Base-by-base conservation (phyloP, 1,140 invertebrate genomes). In the Nephila pilipes region DNA sequence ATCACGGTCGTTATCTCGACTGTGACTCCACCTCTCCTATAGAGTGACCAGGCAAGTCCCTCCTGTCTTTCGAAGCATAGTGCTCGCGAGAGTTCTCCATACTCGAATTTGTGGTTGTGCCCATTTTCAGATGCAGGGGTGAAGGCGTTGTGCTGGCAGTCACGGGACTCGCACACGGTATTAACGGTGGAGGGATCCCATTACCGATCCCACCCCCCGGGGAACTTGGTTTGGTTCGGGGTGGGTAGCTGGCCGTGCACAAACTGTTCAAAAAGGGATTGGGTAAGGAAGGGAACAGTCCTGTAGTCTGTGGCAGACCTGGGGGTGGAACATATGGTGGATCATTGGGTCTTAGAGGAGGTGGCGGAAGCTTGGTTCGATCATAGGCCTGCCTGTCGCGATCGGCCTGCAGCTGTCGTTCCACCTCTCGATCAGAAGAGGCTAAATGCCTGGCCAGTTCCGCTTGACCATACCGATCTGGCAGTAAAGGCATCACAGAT, bases 341-440 rank as follows among this genome's bases (percentile, higher is more conserved):
- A 29, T 88, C 87, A 32, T 88, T 89, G 57, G 85, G 85, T n/a
- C 92, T 80, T 54, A 93, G 36, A 6, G 91, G 91, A 4, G 92
- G 92, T n/a, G 92, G 92, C 1, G 85, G 63, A 10, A 93, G n/a
- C 58, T 88, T 93, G 32, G 83, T 80, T 32, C 83, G 60, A n/a
- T 69, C 91, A 25, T 93, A 93, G 10, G 60, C 63, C 36, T 87
- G 83, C n/a, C 91, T 75, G 38, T 93, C 91, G 12, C 90, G 60
- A 12, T 92, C 90, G 20, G 83, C 83, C 36, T 93, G 91, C 4
- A 93, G 83, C 85, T 93, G 91, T 29, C 91, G 32, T 79, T 93
- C 91, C 1, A 87, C 57, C 22, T 93, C 83, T 1, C 83, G 46
- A 25, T 87, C 85, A 36, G 85, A 93, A 25, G 91, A 87, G 18